Base-by-base conservation (phyloP, 2,888 invertebrate species). In the Platycnemis pennipes region DNA sequence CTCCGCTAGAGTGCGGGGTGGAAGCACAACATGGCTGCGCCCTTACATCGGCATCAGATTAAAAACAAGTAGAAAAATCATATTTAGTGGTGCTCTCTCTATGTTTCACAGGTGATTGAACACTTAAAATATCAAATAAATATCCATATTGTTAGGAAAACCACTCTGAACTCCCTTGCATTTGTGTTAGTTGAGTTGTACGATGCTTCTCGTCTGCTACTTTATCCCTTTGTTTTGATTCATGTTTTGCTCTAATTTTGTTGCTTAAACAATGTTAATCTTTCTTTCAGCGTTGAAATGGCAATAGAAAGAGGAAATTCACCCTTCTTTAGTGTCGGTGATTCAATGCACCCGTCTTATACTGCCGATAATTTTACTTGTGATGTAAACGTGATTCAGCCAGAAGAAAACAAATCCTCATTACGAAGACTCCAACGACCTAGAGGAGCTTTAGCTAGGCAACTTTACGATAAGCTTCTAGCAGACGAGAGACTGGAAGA, bases 381-480 rank as follows among this genome's bases (percentile, higher is more conserved):
- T 56, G 44, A 69, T 91, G 56, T 44, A 69, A 11, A 63, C 19
- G 13, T 13, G 37, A 77, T 77, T 31, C 37, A 77, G 77, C 37
- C 77, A 4, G 56, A 44, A 2, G 42, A 63, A n/a, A 37, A 56
- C 22, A 42, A 56, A 8, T 26, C 63, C 19, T 91, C 91, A n/a
- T 44, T 91, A 26, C 22, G 91, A 63, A 63, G 63, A 22, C 49
- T 91, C 7, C 91, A 91, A 63, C 91, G 98, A 95, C 98, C 98
- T 91, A 97, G 98, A 95, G 98, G 98, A 95, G 97, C 98, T 94
- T 96, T 98, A 95, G 98, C 98, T 94, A 97, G 98, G 95, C 97
- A 98, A 89, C 96, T 98, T 94, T 98, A 98, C 96, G 97, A 98
- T 95, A 98, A 98, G 96, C 98, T 98, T 95, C 96, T 97, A 95